Evolutionary conservation across 2,888 invertebrate species (phyloP), one percentile per base, ranked within the genome.

Genomic region (Stenodera caucasica): DNA sequence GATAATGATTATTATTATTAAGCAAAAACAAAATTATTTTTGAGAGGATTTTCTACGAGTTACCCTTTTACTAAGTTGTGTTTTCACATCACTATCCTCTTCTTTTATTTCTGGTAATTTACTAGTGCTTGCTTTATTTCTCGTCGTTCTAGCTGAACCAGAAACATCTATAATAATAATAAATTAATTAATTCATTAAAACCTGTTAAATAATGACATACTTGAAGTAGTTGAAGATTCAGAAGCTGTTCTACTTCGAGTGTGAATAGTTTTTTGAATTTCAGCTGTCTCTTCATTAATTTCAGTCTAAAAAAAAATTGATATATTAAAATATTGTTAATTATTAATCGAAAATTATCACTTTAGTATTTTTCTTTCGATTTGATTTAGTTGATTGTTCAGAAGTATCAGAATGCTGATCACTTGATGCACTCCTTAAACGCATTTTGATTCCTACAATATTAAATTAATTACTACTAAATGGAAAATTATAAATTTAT

Each of bases 21-120:
- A 18, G 8, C 18, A 33, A 53, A 32, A 21, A 53, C 7, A 14
- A 15, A 33, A 53, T 11, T 32, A 53, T 35, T 53, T 53, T 23
- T 53, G 53, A 18, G 32, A 1, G 18, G 33, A 33, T n/a, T 8
- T 11, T 35, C 15, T 53, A 35, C 53, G 53, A 14, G 53, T 53
- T 5, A 33, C 23, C 53, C 53, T 32, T 23, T 32, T 53, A 53
- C 12, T 8, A 2, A 33, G 8, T 21, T 7, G 2, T 3, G 33
- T 0, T 33, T 32, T 33, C 6, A 9, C 53, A 32, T 32, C 14
- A 32, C 1, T 14, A n/a, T 32, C 21, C 11, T 53, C 53, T 11
- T 53, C 53, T 9, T 32, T 12, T 2, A 53, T 53, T 11, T 53
- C 33, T 2, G 53, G 53, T n/a, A 53, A 32, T 9, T 32, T 15